A percentile compares a stretch with the other conserved stretches of the same genome.
Conservation (phyloP, 2,797 vertebrate genomes). For the Myotis pilosus region DNA sequence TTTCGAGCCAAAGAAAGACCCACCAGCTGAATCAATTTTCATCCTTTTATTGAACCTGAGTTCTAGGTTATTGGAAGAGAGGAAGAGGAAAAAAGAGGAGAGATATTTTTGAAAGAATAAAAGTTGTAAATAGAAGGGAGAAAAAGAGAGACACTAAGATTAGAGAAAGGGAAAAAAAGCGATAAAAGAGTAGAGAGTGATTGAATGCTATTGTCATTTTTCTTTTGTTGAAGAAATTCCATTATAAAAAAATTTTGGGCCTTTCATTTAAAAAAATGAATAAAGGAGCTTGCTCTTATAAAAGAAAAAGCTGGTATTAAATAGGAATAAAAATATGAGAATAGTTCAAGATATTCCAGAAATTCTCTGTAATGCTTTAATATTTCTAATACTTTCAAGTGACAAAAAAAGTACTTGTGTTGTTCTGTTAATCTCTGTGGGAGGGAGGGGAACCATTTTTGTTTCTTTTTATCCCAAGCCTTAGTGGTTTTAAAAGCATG, state of each 20-base stretch:
- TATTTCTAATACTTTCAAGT: slow-evolving; percentile 1
- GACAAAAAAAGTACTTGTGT: background rate
- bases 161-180: background rate
- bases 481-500: background rate
- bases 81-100: background rate
- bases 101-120: background rate
- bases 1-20: background rate
- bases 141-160: background rate
- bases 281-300: background rate
- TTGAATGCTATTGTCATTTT: background rate
- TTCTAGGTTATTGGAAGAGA: background rate
- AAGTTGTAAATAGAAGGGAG: background rate
- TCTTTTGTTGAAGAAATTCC: background rate
- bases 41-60: background rate
- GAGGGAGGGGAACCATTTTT: background rate
- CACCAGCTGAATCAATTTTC: background rate
- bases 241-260: background rate
- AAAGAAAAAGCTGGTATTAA: slow-evolving; percentile 7
- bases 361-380: slow-evolving; percentile 14
- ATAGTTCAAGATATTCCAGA: slow-evolving; percentile 27
- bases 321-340: background rate
- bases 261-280: background rate
- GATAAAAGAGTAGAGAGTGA: background rate
- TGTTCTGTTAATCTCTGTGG: background rate
- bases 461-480: background rate